Evolutionary conservation across 2,888 invertebrate species (phyloP), one percentile per base, ranked within the genome.

Genomic region (Hirudinaria manillensis): DNA sequence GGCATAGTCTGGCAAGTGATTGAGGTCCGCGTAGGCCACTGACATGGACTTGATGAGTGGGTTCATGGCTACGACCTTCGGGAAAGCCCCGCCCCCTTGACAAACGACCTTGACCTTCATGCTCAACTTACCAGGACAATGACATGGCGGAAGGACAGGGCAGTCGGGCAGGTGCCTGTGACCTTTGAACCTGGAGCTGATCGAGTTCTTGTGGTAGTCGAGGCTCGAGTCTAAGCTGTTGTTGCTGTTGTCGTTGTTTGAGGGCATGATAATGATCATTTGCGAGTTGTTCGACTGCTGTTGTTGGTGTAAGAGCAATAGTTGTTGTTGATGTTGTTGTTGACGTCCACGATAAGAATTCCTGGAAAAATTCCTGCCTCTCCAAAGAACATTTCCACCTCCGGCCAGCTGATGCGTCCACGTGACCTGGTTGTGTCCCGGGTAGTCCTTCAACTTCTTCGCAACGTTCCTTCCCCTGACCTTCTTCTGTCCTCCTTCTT

Each of bases 61-160:
- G 65, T 53, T 61, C 16, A 55, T 29, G 19, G 61, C n/a, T 1
- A n/a, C 3, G 24, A 72, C 32, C 34, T 19, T 32, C 13, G 72
- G 72, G 29, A 72, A 72, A 10, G 27, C n/a, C 2, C 36, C 65
- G 13, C 34, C 34, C 7, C 21, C 36, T 16, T 56, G 27, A n/a
- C 72, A 72, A 19, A 24, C 29, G 29, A 72, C 32, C 56, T 61
- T 61, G 2, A 61, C 72, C n/a, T 61, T 27, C 72, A 72, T 29
- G 61, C 34, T 72, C 32, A 72, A 24, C 36, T 72, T 72, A 16
- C 72, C 72, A 24, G 61, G 19, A 24, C 71, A 71, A 16, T 53
- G 27, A 27, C 71, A 71, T 3, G 71, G 71, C 7, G 71, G 71
- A n/a, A 32, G 21, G 29, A 53, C 71, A 6, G 71, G 71, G 29